Evolutionary conservation across 2,797 vertebrate genomes (phyloP), one percentile per base, ranked within the genome.

Genomic region (Botia kubotai): DNA sequence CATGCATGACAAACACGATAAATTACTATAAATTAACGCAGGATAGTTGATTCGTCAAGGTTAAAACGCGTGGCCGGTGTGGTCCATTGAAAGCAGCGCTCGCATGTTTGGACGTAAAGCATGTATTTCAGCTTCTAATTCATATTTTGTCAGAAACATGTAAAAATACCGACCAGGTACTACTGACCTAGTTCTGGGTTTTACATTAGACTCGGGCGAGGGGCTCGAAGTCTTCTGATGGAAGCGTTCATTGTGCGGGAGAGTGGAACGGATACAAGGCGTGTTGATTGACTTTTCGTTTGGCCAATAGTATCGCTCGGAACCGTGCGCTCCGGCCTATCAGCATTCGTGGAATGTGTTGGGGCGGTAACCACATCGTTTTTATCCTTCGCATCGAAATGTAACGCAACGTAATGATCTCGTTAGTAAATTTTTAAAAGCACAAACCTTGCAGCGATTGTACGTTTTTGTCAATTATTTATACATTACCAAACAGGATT

Each of bases 141-240:
- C 5, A 63, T 39, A 8, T 29, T 66, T 66, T 23, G 21, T 72
- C 3, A 29, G 50, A 6, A 55, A 10, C 6, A 63, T 46, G 8
- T 10, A 2, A 52, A 66, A 66, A 72, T 72, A 26, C 23, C 19
- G n/a, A 52, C 3, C 72, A 43, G 67, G 77, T 75, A 75, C 82
- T 68, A 87, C 82, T 87, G 86, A 87, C 85, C 87, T 72, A 81
- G 21, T 85, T 81, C 75, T 46, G 67, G 33, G 19, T 14, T 58
- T 36, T 62, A 70, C 33, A 21, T 68, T 77, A 33, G 21, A 43
- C 23, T 17, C 23, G 29, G 50, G 8, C 72, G 29, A 46, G 33
- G 26, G 39, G 65, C 36, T 52, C 19, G 13, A 12, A 17, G 65
- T 21, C 6, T n/a, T 65, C 36, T 43, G 81, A 73, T 74, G 81